These are phyloP conservation scores for Pachypanchax playfairii DNA, from an alignment of 2,113 vertebrate genomes.

Conservation along the genomic window DNA sequence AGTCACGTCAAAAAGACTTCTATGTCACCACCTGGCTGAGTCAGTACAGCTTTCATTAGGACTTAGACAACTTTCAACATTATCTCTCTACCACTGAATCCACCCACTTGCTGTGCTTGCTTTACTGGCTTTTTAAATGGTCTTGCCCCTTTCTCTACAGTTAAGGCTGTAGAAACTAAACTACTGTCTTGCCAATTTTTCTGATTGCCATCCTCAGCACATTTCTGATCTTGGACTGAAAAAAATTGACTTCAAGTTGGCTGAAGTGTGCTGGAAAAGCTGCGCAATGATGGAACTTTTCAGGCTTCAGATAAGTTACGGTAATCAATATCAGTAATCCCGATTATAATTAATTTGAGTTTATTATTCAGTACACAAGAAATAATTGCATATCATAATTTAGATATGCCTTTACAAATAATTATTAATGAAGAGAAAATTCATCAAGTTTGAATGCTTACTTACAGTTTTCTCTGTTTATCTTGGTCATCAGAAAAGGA, in stretches of 20 bases:
- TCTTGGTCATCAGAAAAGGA: no score
- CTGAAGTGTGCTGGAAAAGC: constrained; percentile 37
- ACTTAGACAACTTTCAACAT: constrained; percentile 19
- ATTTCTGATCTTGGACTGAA: constrained; percentile 34
- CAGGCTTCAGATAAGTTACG: no score
- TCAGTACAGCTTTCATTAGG: constrained; percentile 11
- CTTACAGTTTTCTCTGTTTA: no score
- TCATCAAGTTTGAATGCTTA: no score
- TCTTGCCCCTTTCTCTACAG: constrained; percentile 46
- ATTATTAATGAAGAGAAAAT: no score
- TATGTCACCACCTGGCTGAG: no score
- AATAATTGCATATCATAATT: background rate
- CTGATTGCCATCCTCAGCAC: constrained; percentile 66
- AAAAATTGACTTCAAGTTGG: constrained; percentile 60
- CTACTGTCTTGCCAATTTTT: constrained; percentile 52
- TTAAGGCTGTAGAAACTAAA: constrained; percentile 62
- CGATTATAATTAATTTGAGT: constrained; percentile 6
- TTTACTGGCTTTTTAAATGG: constrained; percentile 58
- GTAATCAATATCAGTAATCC: no score
- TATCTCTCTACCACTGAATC: no score
- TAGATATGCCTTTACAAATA: no score
- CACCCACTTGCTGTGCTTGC: constrained; percentile 35
- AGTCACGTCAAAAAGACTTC: no score
- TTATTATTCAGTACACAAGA: background rate
- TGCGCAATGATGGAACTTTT: constrained; percentile 44